Evolutionary conservation across 2,888 invertebrate species (phyloP).

Genomic region (Nomada ferruginata): DNA sequence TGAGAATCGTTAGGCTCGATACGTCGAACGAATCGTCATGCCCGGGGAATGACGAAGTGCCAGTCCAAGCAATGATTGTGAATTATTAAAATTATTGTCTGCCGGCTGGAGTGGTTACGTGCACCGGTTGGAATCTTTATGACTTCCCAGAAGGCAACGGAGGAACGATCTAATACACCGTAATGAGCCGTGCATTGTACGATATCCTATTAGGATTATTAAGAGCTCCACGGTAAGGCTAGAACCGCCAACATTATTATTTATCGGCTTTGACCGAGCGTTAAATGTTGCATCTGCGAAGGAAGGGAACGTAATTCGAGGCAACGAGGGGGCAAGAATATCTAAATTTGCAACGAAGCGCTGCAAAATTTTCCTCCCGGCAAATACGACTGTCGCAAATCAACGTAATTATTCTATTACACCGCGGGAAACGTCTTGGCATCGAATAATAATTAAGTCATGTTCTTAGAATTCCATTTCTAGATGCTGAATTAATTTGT

Average conservation of each 20-base stretch:
- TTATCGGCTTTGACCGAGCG: constrained; percentile 41
- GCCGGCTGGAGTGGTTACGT: constrained; percentile 59
- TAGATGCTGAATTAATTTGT: too few relatives aligned
- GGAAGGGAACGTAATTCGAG: constrained; percentile 36
- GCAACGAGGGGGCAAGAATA: constrained; percentile 2
- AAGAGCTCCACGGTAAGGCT: constrained; percentile 44
- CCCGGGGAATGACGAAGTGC: constrained; percentile 16
- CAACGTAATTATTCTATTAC: not conserved
- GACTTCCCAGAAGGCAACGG: constrained; percentile 69
- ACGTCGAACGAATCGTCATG: constrained; percentile 60
- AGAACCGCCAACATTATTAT: constrained; percentile 51
- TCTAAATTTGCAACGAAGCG: constrained; percentile 8
- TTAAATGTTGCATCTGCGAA: constrained; percentile 46
- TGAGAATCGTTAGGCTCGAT: constrained; percentile 66
- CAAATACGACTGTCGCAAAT: not conserved
- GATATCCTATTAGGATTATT: constrained; percentile 70
- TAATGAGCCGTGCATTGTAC: constrained; percentile 67
- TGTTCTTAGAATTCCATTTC: not conserved
- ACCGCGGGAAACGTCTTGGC: not conserved
- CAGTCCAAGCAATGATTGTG: constrained; percentile 68
- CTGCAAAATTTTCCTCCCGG: not conserved
- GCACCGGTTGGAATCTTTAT: constrained; percentile 66
- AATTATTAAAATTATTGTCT: constrained; percentile 75
- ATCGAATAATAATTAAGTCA: not conserved
- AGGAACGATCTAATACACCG: constrained; percentile 68